phyloP scores from a whole-genome alignment of 2,888 invertebrate genomes.

The Anorthoa munda region DNA sequence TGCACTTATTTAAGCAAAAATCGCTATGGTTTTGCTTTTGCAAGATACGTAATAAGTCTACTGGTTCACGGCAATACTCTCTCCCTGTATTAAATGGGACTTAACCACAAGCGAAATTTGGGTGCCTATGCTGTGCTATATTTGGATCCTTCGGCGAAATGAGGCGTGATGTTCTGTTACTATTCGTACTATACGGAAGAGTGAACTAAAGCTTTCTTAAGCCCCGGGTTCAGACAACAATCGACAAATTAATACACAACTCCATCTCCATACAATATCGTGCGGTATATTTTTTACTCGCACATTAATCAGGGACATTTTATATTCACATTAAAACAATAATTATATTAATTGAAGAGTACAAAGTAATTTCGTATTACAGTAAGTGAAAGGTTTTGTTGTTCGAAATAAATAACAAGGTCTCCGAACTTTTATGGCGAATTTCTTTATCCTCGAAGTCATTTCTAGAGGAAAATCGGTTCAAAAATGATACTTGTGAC shows the following conservation, averaged over 20 bases:
- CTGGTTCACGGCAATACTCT: too few relatives aligned
- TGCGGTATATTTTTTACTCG: not conserved
- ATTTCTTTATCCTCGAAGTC: slow-evolving; percentile 20
- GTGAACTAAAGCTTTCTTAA: not conserved
- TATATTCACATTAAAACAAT: slow-evolving; percentile 18
- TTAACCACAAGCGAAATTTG: not conserved
- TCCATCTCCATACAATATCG: not conserved
- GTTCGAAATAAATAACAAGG: slow-evolving; percentile 47
- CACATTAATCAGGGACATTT: slow-evolving; percentile 10
- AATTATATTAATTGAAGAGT: slow-evolving; percentile 36
- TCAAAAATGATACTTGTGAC: not conserved
- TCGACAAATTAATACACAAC: not conserved
- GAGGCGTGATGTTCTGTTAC: too few relatives aligned
- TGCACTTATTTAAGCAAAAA: too few relatives aligned
- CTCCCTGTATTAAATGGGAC: not conserved
- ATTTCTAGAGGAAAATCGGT: slow-evolving; percentile 24
- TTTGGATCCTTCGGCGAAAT: too few relatives aligned
- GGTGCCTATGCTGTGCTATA: too few relatives aligned
- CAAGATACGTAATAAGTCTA: too few relatives aligned
- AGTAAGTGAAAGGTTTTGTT: slow-evolving; percentile 60
- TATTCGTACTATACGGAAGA: not conserved
- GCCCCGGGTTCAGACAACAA: not conserved
- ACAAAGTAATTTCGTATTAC: slow-evolving; percentile 41
- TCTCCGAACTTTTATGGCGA: slow-evolving; percentile 28
- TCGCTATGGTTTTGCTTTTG: too few relatives aligned